Evolutionary conservation across 2,888 invertebrate genomes (phyloP), one percentile per base, ranked within the genome.

Genomic region (Cheilosia variabilis): DNA sequence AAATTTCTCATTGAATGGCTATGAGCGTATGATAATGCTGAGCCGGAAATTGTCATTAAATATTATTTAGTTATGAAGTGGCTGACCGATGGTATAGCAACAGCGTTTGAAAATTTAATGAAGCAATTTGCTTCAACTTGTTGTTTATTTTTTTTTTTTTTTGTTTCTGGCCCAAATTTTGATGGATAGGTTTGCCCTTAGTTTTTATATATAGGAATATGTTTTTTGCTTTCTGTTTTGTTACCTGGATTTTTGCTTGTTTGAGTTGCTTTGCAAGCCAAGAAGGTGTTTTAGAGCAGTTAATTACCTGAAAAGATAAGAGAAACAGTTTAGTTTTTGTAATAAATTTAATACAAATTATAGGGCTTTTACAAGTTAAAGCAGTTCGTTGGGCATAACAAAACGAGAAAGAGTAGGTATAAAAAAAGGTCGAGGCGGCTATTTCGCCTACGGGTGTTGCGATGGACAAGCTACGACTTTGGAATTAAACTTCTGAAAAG

Each of bases 31-130:
- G 78, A 78, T 62, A 69, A 79, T 66, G 58, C 15, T 65, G 65
- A 69, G 69, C 84, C 84, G 84, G 84, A 80, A 84, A 84, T 80
- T 80, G 75, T 84, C 80, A 75, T 84, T 80, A 80, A 84, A 80
- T 80, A 52, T 52, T 24, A 24, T 52, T 15, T 13, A 69, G 45
- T 47, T 71, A 71, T 75, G 24, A 66, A 83, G 83, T 79, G 66
- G 50, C 68, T 57, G 68, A 78, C 66, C 69, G 24, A 22, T 62
- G n/a, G 58, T 69, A 69, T 43, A 65, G 79, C 45, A 58, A 75
- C 66, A 52, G 37, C 41, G 31, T 58, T 19, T 24, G 22, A 50
- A 52, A 13, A 15, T 71, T 79, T 75, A 84, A 79, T 75, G 69
- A 71, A 60, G 62, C 52, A 75, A 63, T 80, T 79, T 73, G 62